Base-by-base conservation (phyloP, 2,113 vertebrate species). In the Nettapus auritus region DNA sequence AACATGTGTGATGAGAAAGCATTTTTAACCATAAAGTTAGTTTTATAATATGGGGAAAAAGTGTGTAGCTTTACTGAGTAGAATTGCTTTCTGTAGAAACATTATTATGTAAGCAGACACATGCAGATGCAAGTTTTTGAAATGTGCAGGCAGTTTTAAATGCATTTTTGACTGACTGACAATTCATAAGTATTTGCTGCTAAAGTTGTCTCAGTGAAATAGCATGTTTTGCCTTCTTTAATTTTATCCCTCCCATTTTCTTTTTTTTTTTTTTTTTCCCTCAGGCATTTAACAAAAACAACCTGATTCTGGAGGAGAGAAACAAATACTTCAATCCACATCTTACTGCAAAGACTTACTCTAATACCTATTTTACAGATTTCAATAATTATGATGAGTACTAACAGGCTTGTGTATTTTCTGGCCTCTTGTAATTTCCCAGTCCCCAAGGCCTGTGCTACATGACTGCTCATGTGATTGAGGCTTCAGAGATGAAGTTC, bases 201-300 rank as follows among this genome's bases (percentile, higher is more conserved):
- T 31, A 38, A 85, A 88, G 11, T 38, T 70, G 9, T 25, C 20
- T 56, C 23, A 14, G 1, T 79, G 79, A 80, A 83, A 73, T 64
- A 64, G 16, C 19, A 22, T 26, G 81, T 90, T 57, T 31, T 46
- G 10, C 26, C 31, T 62, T 19, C 5, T 3, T 83, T 94, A 83
- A 15, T 53, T 60, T 23, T 53, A 13, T 87, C 33, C 11, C 81
- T 69, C 78, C 33, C 14, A 9, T 94, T 88, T 93, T 78, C 82
- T 95, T 92, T 93, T 77, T 9, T 46, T 11, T 48, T 48, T 20
- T 46, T 46, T 96, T 94, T 17, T 19, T 5, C 13, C 34, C 1
- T 28, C 97, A 99, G 99, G 99, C 99, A 94, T 99, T 99, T 98
- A 99, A 99, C 98, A 99, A 99, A 98, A 99, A 99, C 98, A 99